Base-by-base conservation (phyloP, 35 echinoderm and acorn worm species). In the Heliocidaris erythrogramma region DNA sequence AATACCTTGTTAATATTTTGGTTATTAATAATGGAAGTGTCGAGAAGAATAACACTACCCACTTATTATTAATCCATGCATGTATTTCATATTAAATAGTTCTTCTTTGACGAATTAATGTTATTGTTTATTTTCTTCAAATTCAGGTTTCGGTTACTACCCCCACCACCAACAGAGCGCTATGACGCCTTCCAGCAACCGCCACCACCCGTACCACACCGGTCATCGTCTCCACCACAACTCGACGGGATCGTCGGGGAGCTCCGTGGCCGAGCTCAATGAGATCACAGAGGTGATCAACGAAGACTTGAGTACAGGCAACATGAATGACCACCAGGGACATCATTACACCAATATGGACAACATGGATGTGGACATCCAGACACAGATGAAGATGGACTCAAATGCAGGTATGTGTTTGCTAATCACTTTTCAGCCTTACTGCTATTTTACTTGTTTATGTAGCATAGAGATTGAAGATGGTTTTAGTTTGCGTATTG, bases 251-350 rank as follows among this genome's bases (percentile, higher is more conserved):
- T 92, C 91, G 49, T 49, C 87, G n/a, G 53, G 30, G 30, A 42
- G 87, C 49, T 48, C 52, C n/a, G 88, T 47, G 31, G 53, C 49
- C 24, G 94, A 90, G 32, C 88, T 95, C 7, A 30, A 31, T 48
- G 90, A 61, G 48, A 92, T 95, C 94, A 95, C 24, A 31, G 94
- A 95, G 60, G 94, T 95, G 49, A 95, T 95, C 60, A 59, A 30
- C 14, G 30, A 69, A 48, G 94, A 95, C 31, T 53, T 95, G 91
- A 59, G 91, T 48, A 92, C 47, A 32, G 49, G 49, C 30, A 59
- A 90, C 47, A 53, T 49, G 48, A 91, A 95, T 88, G 88, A 90
- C 50, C 94, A 95, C 94, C 87, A 59, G 30, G 60, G 27, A 60
- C 86, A 71, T 31, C 86, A 95, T 49, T 88, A 95, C 86, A 56